Evolutionary conservation across 2,113 vertebrate genomes (phyloP), one percentile per base, ranked within the genome.

Genomic region (Oreotrochilus melanogaster): DNA sequence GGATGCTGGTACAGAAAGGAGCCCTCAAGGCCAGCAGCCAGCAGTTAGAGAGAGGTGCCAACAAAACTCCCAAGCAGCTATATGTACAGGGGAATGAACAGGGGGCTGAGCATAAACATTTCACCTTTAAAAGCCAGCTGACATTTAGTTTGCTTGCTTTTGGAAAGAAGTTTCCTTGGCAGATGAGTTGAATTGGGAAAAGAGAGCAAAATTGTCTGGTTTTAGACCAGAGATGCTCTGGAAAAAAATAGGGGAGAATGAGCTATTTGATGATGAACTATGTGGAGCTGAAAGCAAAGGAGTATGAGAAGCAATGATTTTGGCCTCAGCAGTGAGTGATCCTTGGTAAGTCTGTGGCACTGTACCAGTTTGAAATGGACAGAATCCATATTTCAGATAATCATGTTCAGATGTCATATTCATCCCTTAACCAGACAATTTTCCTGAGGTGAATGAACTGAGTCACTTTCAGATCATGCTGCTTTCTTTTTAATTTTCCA

Each of bases 401-500:
- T 72, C 39, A 39, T 39, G 39, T 39, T 39, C 39, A 39, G 39
- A 39, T 39, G 39, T 39, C 39, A 39, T 39, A 39, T 39, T 39
- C 39, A 7, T 25, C 27, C 42, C 73, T 89, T 76, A 76, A 78
- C 78, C 65, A 78, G 66, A 57, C 39, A 79, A 1, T 48, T 89
- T 92, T 69, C 54, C 53, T 62, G 57, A 92, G 78, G 33, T 91
- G 47, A 87, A 78, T 47, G 65, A 91, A 84, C 74, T 78, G 76
- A 75, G 57, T 72, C 72, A 27, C 54, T 95, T 95, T 95, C 54
- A 91, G 66, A 62, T 66, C 61, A 81, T 35, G 53, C 17, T 76
- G 30, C n/a, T 83, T 82, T 91, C 81, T 90, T 72, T 81, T 92
- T 57, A 65, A 69, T 75, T 89, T 93, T 89, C n/a, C 61, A 87